A percentile compares a stretch with the other conserved stretches of the same genome.
Conservation (phyloP, 2,113 vertebrate species). For the Irena cyanogastra region DNA sequence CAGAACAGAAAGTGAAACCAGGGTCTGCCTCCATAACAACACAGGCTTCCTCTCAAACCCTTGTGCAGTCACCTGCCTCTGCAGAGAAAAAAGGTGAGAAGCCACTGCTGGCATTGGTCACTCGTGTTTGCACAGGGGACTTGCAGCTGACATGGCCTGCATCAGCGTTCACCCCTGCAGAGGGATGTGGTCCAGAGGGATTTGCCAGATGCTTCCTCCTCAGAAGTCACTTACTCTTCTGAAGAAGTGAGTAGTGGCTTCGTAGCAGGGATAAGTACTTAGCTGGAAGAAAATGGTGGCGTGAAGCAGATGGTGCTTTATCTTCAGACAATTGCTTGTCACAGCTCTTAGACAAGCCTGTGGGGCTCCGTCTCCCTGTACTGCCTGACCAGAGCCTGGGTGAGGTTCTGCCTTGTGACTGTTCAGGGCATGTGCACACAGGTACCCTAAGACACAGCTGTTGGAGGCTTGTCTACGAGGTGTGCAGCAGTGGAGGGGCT, state of each 20-base stretch:
- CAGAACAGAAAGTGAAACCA: background rate
- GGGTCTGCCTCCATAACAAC: background rate
- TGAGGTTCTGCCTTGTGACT: background rate
- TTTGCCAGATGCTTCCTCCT: background rate
- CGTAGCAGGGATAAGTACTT: rapidly evolving
- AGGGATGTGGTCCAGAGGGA: background rate
- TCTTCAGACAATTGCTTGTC: background rate
- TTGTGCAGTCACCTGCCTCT: background rate
- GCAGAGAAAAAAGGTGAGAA: background rate
- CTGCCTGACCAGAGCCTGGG: background rate
- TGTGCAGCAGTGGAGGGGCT: background rate
- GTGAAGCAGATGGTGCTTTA: background rate
- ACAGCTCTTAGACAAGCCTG: background rate
- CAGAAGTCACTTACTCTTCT: background rate
- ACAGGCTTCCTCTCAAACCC: background rate
- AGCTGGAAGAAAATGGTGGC: background rate
- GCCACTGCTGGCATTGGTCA: background rate
- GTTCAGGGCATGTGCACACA: background rate
- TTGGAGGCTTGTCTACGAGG: background rate
- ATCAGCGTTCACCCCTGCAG: background rate
- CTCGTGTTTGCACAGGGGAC: background rate
- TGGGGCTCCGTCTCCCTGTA: background rate
- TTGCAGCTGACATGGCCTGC: background rate
- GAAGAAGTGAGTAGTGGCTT: background rate
- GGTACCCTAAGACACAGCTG: background rate